These are phyloP conservation scores for Etheostoma cragini DNA, from an alignment of 2,113 vertebrate genomes.

Conservation along the genomic window DNA sequence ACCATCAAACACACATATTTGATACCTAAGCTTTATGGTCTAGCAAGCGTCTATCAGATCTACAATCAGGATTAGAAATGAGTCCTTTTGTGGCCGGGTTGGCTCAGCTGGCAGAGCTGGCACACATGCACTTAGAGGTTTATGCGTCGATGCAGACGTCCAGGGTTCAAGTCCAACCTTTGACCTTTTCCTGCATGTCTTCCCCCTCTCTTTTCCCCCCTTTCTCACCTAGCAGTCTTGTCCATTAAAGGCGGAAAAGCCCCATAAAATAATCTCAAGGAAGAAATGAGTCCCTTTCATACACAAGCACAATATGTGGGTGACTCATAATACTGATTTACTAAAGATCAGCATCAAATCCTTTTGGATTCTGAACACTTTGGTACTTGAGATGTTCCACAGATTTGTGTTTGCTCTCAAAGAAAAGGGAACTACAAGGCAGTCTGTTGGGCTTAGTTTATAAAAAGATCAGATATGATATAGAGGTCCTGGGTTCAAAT, in stretches of 20 bases:
- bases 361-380: constrained; percentile 1
- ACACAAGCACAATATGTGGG: neutral
- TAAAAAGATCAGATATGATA: constrained; percentile 9
- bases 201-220: too few species aligned
- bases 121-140: too few species aligned
- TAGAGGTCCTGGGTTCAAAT: constrained; percentile 13
- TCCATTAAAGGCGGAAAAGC: too few species aligned
- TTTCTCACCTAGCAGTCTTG: too few species aligned
- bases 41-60: neutral
- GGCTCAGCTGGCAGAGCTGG: too few species aligned
- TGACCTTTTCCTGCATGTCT: too few species aligned
- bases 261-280: too few species aligned
- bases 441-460: neutral
- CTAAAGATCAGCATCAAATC: neutral
- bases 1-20: constrained; percentile 12
- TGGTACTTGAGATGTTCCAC: neutral
- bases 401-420: constrained; percentile 10
- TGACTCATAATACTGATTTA: constrained; percentile 3
- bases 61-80: neutral
- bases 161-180: too few species aligned
- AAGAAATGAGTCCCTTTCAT: constrained; percentile 3
- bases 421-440: neutral
- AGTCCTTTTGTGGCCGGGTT: neutral
- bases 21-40: constrained; percentile 13
- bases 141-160: too few species aligned